phyloP scores from a whole-genome alignment of 2,888 invertebrate species.

The Leucophenga montana region DNA sequence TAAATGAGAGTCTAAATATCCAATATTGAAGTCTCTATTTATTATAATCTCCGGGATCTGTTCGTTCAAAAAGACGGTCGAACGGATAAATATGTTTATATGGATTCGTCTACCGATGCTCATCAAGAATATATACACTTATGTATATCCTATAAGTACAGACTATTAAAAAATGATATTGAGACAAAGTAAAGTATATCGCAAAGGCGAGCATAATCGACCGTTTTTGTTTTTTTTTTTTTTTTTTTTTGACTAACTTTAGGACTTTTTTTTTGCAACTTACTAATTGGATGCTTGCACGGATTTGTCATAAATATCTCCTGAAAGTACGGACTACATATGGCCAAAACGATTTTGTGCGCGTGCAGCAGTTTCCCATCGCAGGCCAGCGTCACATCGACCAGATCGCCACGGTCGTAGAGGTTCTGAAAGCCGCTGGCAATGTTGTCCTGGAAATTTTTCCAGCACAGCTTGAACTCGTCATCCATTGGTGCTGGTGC shows the following conservation, averaged over 20 bases:
- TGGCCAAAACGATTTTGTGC: slow-evolving; percentile 75
- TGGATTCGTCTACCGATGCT: no score
- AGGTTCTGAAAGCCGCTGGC: slow-evolving; percentile 73
- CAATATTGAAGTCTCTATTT: no score
- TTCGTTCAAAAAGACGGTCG: no score
- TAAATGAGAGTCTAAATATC: no score
- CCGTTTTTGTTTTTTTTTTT: not conserved
- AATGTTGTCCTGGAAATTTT: slow-evolving; percentile 74
- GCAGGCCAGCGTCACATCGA: slow-evolving; percentile 75
- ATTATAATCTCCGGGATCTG: no score
- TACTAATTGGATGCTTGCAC: slow-evolving; percentile 74
- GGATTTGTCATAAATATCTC: slow-evolving; percentile 74
- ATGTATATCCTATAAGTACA: no score
- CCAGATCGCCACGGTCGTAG: slow-evolving; percentile 74
- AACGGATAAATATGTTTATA: no score
- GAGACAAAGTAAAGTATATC: no score
- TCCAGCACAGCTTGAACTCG: slow-evolving; percentile 74
- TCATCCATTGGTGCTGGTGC: slow-evolving; percentile 67
- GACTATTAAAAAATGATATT: no score
- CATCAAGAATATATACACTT: no score
- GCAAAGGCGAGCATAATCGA: no score
- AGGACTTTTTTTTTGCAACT: slow-evolving; percentile 59
- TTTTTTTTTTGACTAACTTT: not conserved
- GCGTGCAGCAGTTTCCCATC: slow-evolving; percentile 75
- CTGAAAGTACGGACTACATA: slow-evolving; percentile 75